phyloP scores from a whole-genome alignment of 2,797 vertebrate species.

The Falco concolor region DNA sequence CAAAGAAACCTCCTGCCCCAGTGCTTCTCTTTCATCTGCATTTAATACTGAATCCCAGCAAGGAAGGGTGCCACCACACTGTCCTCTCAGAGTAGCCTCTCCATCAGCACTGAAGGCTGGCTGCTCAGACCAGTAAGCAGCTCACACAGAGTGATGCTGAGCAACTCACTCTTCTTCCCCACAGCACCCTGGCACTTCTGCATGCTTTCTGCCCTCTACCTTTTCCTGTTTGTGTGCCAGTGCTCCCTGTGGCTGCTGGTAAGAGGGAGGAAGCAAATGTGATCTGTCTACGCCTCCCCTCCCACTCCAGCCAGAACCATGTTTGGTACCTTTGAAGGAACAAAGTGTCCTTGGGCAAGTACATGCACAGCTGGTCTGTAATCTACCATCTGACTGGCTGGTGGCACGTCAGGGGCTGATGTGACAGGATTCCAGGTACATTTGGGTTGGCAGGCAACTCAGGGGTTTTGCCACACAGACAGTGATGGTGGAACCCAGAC shows the following conservation, averaged over 20 bases:
- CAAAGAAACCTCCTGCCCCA: background rate
- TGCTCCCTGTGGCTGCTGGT: background rate
- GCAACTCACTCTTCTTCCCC: background rate
- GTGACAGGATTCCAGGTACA: background rate
- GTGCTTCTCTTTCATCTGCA: background rate
- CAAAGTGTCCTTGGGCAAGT: background rate
- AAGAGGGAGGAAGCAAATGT: background rate
- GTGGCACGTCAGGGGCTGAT: background rate
- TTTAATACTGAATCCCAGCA: background rate
- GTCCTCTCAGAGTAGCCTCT: background rate
- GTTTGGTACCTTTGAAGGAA: background rate
- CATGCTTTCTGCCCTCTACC: background rate
- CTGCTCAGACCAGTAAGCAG: background rate
- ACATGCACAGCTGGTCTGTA: background rate
- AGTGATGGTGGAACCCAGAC: background rate
- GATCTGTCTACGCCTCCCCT: background rate
- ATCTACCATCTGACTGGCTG: background rate
- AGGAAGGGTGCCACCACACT: background rate
- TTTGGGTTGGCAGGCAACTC: background rate
- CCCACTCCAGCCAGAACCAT: background rate
- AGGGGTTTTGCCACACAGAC: background rate
- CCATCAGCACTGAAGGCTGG: background rate
- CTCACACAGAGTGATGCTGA: background rate
- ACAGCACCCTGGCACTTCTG: background rate
- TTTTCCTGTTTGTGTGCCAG: background rate